Evolutionary conservation across 2,888 invertebrate genomes (phyloP).

Genomic region (Drosophila birchii): DNA sequence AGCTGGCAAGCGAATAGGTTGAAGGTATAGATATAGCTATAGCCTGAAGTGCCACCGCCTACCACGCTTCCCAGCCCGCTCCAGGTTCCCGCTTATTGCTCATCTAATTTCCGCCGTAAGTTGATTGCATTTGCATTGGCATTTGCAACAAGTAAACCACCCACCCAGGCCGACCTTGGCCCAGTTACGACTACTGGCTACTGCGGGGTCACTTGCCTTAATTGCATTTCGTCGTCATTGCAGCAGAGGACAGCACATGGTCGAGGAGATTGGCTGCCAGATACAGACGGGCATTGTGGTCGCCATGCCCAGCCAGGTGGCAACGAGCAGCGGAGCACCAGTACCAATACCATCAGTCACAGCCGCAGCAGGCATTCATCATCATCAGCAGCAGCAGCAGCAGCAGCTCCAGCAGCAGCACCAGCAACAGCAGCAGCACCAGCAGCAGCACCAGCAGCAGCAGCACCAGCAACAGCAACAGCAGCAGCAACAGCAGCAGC

Average conservation of each 20-base stretch:
- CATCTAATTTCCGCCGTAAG: slow-evolving; percentile 22
- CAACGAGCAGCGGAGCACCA: slow-evolving; percentile 30
- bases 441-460: background rate
- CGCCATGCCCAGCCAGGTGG: slow-evolving; percentile 65
- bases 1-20: slow-evolving; percentile 9
- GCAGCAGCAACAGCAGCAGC: slow-evolving; percentile 29
- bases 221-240: slow-evolving; percentile 35
- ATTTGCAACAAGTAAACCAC: slow-evolving; percentile 23
- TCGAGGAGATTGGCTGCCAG: slow-evolving; percentile 72
- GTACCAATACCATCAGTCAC: slow-evolving; percentile 11
- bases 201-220: slow-evolving; percentile 20
- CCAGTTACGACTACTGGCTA: slow-evolving; percentile 12
- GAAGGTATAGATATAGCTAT: background rate
- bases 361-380: slow-evolving; percentile 28
- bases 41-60: background rate
- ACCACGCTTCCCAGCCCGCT: background rate
- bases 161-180: slow-evolving; percentile 20
- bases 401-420: slow-evolving; percentile 6
- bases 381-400: slow-evolving; percentile 19
- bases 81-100: slow-evolving; percentile 2
- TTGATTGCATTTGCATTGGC: slow-evolving; percentile 17
- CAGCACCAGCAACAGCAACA: slow-evolving; percentile 10
- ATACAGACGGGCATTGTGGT: slow-evolving; percentile 67
- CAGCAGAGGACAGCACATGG: slow-evolving; percentile 52
- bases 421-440: slow-evolving; percentile 1